Percentiles rank a stretch among this genome's conserved stretches.
Evolutionary conservation across 1,140 invertebrate genomes (phyloP).

Genomic region (Saccostrea echinata): DNA sequence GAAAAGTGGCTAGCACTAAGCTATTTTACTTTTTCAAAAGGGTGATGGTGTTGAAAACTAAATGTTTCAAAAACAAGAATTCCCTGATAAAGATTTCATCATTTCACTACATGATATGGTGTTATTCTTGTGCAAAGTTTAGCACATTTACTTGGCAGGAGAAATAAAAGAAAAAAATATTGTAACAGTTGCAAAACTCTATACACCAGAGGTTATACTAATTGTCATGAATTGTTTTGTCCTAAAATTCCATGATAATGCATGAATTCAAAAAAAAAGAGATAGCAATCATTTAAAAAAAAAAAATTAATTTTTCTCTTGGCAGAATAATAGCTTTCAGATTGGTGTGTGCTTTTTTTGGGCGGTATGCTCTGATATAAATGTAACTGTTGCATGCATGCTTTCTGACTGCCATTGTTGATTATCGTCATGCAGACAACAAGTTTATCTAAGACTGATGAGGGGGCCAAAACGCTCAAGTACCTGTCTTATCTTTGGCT

Average conservation of each 20-base stretch:
- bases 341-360: constrained; percentile 2
- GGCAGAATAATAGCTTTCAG: constrained; percentile 13
- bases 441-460: constrained; percentile 37
- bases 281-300: not conserved
- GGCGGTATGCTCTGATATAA: constrained; percentile 20
- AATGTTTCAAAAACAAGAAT: not conserved
- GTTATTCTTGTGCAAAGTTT: not conserved
- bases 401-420: constrained; percentile 22
- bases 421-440: constrained; percentile 28
- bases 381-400: constrained; percentile 24
- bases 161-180: not conserved
- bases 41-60: constrained; percentile 15
- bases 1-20: not conserved
- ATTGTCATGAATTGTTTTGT: constrained; percentile 8
- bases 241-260: no score
- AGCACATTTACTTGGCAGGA: not conserved
- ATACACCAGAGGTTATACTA: not conserved
- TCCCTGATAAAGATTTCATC: not conserved
- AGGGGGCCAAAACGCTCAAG: constrained; percentile 20
- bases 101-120: not conserved
- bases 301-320: constrained; percentile 12
- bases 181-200: not conserved
- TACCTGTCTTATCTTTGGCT: not conserved
- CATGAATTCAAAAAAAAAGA: not conserved
- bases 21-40: not conserved